Conservation (phyloP, 2,113 vertebrate species). For the Pao palembangensis region DNA sequence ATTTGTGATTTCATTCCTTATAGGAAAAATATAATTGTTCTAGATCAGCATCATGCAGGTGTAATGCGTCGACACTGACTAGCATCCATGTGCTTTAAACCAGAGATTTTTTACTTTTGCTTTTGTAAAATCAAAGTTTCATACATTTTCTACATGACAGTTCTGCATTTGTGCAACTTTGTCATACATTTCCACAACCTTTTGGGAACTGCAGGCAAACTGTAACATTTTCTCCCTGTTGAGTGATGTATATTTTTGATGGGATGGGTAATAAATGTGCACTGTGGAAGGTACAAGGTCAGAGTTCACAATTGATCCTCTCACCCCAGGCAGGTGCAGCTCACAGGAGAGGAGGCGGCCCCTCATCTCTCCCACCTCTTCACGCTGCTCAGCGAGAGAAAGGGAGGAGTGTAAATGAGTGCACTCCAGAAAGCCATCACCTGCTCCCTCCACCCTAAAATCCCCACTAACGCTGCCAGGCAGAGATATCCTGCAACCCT, state of each 20-base stretch:
- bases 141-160: too few relatives aligned
- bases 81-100: too few relatives aligned
- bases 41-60: not conserved
- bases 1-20: too few relatives aligned
- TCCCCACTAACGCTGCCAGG: conserved; percentile 55
- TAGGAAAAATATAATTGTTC: not conserved
- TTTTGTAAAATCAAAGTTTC: too few relatives aligned
- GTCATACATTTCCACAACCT: conserved; percentile 16
- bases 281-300: conserved; percentile 69
- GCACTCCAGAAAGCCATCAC: conserved; percentile 79
- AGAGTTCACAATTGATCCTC: conserved; percentile 70
- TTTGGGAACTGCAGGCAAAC: not conserved
- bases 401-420: conserved; percentile 79
- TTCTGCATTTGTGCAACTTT: conserved; percentile 1
- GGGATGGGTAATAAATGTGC: conserved; percentile 42
- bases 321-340: conserved; percentile 76
- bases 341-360: conserved; percentile 73
- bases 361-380: conserved; percentile 78
- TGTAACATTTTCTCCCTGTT: conserved; percentile 10
- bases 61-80: not conserved
- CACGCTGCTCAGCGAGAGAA: conserved; percentile 78
- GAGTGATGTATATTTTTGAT: conserved; percentile 55
- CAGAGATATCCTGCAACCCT: conserved; percentile 52
- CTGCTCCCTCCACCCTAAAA: conserved; percentile 73
- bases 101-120: too few relatives aligned